Percentiles rank a stretch among this genome's conserved stretches.
These are phyloP conservation scores for Pseudococcus viburni DNA, from an alignment of 2,888 invertebrate species.

Conservation along the genomic window DNA sequence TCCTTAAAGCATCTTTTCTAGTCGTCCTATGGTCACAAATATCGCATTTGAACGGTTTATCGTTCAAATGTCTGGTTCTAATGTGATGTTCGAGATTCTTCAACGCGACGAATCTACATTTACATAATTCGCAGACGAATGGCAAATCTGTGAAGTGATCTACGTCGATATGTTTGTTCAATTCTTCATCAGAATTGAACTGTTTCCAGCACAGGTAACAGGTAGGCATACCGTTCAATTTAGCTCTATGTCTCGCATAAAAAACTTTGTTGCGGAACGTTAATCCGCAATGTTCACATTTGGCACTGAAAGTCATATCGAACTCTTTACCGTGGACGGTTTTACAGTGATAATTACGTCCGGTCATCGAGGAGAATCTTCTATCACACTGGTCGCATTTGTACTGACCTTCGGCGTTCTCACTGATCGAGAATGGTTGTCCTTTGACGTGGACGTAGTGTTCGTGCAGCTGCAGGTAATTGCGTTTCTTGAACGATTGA, in stretches of 20 bases:
- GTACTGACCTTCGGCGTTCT: slow-evolving; percentile 55
- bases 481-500: slow-evolving; percentile 11
- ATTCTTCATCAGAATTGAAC: slow-evolving; percentile 24
- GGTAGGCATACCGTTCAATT: slow-evolving; percentile 44
- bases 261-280: slow-evolving; percentile 57
- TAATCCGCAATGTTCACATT: slow-evolving; percentile 62
- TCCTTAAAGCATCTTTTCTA: slow-evolving; percentile 57
- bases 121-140: slow-evolving; percentile 56
- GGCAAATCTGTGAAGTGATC: slow-evolving; percentile 55
- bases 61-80: slow-evolving; percentile 27
- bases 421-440: slow-evolving; percentile 57
- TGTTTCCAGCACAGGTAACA: slow-evolving; percentile 60
- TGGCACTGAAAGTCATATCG: slow-evolving; percentile 36
- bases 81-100: slow-evolving; percentile 53
- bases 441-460: slow-evolving; percentile 58
- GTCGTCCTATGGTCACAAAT: slow-evolving; percentile 43
- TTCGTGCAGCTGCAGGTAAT: slow-evolving; percentile 51
- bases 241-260: slow-evolving; percentile 59
- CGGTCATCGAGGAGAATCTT: slow-evolving; percentile 51
- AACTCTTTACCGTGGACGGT: slow-evolving; percentile 16
- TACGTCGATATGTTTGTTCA: slow-evolving; percentile 54
- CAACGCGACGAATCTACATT: slow-evolving; percentile 52
- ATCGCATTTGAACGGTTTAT: slow-evolving; percentile 61
- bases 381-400: slow-evolving; percentile 61
- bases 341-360: slow-evolving; percentile 62